Base-by-base conservation (phyloP, 2,797 vertebrate species). In the Aldrovandia affinis region DNA sequence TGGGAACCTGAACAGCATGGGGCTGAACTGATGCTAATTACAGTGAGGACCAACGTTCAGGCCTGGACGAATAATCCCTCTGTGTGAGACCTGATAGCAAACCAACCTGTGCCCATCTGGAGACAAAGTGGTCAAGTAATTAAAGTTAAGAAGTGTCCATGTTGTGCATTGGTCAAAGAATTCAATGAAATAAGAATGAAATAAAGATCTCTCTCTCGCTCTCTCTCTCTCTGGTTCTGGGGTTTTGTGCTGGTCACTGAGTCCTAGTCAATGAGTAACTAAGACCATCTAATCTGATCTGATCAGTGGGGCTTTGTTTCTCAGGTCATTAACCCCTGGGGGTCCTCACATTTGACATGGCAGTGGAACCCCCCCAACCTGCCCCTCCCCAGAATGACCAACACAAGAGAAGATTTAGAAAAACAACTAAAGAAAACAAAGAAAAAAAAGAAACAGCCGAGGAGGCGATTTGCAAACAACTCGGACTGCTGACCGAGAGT, bases 281-380 rank as follows among this genome's bases (percentile, higher is more conserved):
- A 88, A 93, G 88, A 92, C 87, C 86, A 92, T 93, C 93, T 93
- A 93, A 97, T 96, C 95, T 96, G 95, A 97, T 96, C 95, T 96
- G 95, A 96, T 96, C 95, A 95, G 92, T 90, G 93, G 92, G 89
- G 87, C 93, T 94, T 93, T 97, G 94, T 96, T 95, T 95, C 93
- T 88, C 92, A 89, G 94, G 93, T 96, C 93, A 96, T 94, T 96
- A 95, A 95, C 95, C 94, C 89, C 85, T 90, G 91, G 94, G 88
- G 88, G 88, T 89, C 92, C 94, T 92, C 87, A 85, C 91, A 94
- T 90, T 91, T 94, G 95, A 95, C 93, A 95, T 93, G 92, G 92
- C 89, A 92, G 90, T 22, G 0, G 33, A 70, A 5, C 14, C 33
- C 89, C 90, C 88, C 84, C 84, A 65, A 89, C 33, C 88, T 86